A percentile compares a stretch with the other conserved stretches of the same genome.
These are phyloP conservation scores for Pristionchus japonicus DNA, from an alignment of 2,888 invertebrate species.

Conservation along the genomic window DNA sequence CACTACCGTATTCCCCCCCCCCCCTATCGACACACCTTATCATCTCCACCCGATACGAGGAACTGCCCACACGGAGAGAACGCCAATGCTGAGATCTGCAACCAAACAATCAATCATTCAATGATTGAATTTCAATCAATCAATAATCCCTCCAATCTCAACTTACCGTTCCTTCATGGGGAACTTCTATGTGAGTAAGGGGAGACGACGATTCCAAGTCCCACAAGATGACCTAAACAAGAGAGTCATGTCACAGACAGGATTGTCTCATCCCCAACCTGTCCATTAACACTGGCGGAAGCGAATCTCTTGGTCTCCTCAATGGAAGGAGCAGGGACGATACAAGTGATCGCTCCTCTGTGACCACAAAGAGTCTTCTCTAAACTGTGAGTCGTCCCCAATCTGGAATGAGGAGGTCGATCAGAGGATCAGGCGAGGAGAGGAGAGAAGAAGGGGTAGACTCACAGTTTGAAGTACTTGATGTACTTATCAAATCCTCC, in stretches of 20 bases:
- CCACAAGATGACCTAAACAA: slow-evolving; percentile 38
- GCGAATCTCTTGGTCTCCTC: not conserved
- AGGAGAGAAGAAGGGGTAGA: not conserved
- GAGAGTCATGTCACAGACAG: too few species aligned
- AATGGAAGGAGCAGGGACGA: not conserved
- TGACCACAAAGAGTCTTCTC: slow-evolving; percentile 42
- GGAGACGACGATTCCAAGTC: not conserved
- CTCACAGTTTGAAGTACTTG: slow-evolving; percentile 61
- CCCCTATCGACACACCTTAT: slow-evolving; percentile 21
- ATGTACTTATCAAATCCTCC: slow-evolving; percentile 63
- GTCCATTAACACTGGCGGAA: slow-evolving; percentile 41
- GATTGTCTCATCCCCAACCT: too few species aligned
- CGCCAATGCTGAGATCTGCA: slow-evolving; percentile 49
- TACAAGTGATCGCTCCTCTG: not conserved
- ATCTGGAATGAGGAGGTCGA: not conserved
- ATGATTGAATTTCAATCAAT: not conserved
- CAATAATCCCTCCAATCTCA: not conserved
- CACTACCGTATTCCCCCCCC: too few species aligned
- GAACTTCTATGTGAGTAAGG: not conserved
- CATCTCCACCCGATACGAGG: slow-evolving; percentile 58
- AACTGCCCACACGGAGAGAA: slow-evolving; percentile 59
- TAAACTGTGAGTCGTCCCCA: not conserved
- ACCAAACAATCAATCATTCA: not conserved
- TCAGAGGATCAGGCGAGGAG: not conserved
- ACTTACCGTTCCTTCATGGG: slow-evolving; percentile 46